Percentiles rank a stretch among this genome's conserved stretches.
These are phyloP conservation scores for Ceraclea dissimilis DNA, from an alignment of 2,888 invertebrate genomes.

Conservation along the genomic window DNA sequence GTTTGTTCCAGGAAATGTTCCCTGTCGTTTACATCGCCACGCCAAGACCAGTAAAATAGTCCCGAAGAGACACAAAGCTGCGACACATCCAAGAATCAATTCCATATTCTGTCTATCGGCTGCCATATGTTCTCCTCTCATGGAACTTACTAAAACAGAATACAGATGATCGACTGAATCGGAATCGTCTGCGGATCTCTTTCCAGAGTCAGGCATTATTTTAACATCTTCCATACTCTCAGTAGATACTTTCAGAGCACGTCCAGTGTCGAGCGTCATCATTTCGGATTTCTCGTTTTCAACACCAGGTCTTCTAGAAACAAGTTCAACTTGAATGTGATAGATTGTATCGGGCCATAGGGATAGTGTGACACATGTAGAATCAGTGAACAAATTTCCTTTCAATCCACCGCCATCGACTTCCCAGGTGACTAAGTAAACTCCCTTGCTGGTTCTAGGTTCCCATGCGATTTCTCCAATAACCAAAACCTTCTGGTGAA, in stretches of 20 bases:
- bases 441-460: slow-evolving; percentile 55
- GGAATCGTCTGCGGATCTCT: slow-evolving; percentile 29
- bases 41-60: slow-evolving; percentile 47
- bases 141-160: slow-evolving; percentile 56
- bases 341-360: slow-evolving; percentile 76
- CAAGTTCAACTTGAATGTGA: slow-evolving; percentile 69
- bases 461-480: slow-evolving; percentile 71
- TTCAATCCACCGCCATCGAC: slow-evolving; percentile 73
- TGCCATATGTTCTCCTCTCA: slow-evolving; percentile 50
- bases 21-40: slow-evolving; percentile 51
- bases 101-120: slow-evolving; percentile 50
- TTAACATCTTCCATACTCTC: slow-evolving; percentile 56
- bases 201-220: slow-evolving; percentile 43
- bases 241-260: slow-evolving; percentile 56
- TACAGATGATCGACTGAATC: slow-evolving; percentile 46
- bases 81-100: slow-evolving; percentile 51
- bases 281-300: slow-evolving; percentile 57
- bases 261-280: slow-evolving; percentile 57
- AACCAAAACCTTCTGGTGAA: slow-evolving; percentile 63
- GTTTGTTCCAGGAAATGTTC: slow-evolving; percentile 50
- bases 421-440: slow-evolving; percentile 79
- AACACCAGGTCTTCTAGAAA: slow-evolving; percentile 53
- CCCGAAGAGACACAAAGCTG: slow-evolving; percentile 42
- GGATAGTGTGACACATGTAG: slow-evolving; percentile 69
- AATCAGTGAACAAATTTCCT: slow-evolving; percentile 75